Conservation (phyloP, 2,797 vertebrate species). For the Mycteria americana region DNA sequence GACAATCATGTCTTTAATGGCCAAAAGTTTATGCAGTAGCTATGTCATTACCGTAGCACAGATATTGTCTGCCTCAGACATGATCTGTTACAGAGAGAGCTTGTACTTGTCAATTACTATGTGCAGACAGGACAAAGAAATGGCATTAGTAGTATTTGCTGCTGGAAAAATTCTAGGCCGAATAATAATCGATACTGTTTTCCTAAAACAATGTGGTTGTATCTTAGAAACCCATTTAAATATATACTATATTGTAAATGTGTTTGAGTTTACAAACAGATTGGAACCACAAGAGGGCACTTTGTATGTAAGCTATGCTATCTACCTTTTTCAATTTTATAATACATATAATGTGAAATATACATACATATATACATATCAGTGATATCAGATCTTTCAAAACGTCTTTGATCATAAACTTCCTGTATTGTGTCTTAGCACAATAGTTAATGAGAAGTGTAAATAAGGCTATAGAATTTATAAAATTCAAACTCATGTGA, state of each 20-base stretch:
- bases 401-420: background rate
- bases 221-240: background rate
- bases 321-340: background rate
- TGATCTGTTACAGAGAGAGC: background rate
- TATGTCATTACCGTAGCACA: accelerated
- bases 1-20: background rate
- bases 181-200: background rate
- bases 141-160: background rate
- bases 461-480: background rate
- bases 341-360: accelerated
- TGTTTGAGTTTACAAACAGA: background rate
- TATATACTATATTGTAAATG: background rate
- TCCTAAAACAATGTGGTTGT: background rate
- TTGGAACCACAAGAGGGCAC: constrained; percentile 73
- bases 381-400: background rate
- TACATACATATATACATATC: too few species aligned
- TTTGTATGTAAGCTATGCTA: background rate
- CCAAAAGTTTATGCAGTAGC: background rate
- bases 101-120: background rate
- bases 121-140: background rate
- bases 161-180: background rate
- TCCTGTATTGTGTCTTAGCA: background rate
- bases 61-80: background rate
- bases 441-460: background rate
- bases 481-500: background rate